These are phyloP conservation scores for Microcebus griseorufus DNA, from an alignment of 2,113 vertebrate genomes.

Conservation along the genomic window DNA sequence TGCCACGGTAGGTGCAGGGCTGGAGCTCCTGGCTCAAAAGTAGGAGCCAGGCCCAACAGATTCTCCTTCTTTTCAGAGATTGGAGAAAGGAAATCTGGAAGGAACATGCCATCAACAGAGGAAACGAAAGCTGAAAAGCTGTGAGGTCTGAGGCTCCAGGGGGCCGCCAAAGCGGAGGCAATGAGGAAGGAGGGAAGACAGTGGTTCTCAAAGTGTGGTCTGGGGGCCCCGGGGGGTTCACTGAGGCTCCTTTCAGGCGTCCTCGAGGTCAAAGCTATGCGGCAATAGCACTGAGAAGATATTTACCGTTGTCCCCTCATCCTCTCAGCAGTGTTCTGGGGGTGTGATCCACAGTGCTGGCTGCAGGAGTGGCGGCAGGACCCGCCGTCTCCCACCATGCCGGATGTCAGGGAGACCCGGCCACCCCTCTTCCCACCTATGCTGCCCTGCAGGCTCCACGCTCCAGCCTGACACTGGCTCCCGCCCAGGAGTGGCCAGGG, in stretches of 20 bases:
- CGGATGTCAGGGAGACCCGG: too few species aligned
- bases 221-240: neutral
- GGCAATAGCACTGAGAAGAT: neutral
- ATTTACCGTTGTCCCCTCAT: neutral
- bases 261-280: neutral
- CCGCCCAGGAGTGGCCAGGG: neutral
- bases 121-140: neutral
- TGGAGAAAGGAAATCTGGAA: neutral
- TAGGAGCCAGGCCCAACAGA: neutral
- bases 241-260: neutral
- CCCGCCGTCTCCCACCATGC: too few species aligned
- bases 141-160: neutral
- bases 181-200: neutral
- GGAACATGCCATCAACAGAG: neutral
- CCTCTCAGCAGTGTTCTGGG: neutral
- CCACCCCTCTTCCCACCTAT: too few species aligned
- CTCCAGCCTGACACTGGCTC: neutral
- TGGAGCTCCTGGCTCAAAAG: neutral
- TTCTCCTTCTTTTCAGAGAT: neutral
- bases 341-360: too few species aligned
- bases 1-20: neutral
- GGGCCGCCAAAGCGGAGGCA: neutral
- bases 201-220: accelerated
- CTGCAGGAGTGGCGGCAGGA: too few species aligned
- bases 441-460: neutral